A percentile compares a stretch with the other conserved stretches of the same genome.
Conservation (phyloP, 2,888 invertebrate genomes). For the Pammene aurita region DNA sequence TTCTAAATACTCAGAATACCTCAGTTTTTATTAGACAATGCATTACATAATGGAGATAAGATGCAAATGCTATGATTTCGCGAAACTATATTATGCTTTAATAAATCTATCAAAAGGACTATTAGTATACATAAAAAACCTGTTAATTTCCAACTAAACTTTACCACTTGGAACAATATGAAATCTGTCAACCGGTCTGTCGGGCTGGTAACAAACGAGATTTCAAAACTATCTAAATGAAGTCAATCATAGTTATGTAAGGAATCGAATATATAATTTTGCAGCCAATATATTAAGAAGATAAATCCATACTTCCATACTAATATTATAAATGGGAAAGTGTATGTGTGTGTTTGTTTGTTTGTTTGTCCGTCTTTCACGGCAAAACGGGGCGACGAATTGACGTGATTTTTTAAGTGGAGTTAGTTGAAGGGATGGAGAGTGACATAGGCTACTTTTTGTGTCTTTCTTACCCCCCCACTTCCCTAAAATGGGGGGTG, state of each 20-base stretch:
- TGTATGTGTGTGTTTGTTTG: no score
- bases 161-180: slow-evolving; percentile 31
- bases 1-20: no score
- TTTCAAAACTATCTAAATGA: slow-evolving; percentile 25
- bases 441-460: no score
- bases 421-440: no score
- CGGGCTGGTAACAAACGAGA: slow-evolving; percentile 15
- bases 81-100: neutral
- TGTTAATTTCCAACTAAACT: slow-evolving; percentile 12
- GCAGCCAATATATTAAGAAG: neutral
- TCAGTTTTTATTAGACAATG: no score
- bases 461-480: no score
- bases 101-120: slow-evolving; percentile 27
- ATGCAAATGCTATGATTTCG: slow-evolving; percentile 11
- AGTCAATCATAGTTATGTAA: slow-evolving; percentile 32
- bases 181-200: neutral
- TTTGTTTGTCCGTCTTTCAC: no score
- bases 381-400: no score
- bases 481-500: no score
- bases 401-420: no score
- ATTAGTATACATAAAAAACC: slow-evolving; percentile 22
- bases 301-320: no score
- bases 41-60: neutral
- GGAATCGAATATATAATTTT: slow-evolving; percentile 9
- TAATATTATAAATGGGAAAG: no score